phyloP scores from a whole-genome alignment of 2,888 invertebrate species.

The Dione vanillae region DNA sequence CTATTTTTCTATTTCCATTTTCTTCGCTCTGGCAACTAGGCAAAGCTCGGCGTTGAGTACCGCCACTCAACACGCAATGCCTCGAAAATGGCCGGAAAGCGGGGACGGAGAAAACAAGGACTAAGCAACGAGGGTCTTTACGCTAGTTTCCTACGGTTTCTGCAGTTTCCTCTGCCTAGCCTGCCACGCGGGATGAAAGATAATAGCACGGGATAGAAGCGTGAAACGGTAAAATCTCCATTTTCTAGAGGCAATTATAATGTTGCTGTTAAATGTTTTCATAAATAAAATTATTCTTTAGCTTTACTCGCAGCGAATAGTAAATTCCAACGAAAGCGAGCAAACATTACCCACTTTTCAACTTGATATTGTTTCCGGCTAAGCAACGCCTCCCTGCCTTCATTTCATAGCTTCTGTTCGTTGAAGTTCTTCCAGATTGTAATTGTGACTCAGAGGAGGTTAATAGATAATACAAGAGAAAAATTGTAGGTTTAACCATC shows the following conservation, averaged over 20 bases:
- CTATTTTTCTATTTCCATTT: too few relatives aligned
- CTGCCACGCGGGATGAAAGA: too few relatives aligned
- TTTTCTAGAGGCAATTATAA: conserved; percentile 34
- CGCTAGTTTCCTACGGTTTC: too few relatives aligned
- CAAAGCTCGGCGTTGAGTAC: too few relatives aligned
- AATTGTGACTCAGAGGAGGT: conserved; percentile 37
- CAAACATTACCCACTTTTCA: conserved; percentile 52
- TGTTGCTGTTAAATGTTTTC: conserved; percentile 34
- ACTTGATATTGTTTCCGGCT: conserved; percentile 55
- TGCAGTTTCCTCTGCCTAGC: too few relatives aligned
- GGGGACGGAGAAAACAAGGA: too few relatives aligned
- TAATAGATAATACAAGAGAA: conserved; percentile 22
- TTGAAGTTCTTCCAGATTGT: conserved; percentile 45
- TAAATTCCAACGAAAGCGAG: conserved; percentile 67
- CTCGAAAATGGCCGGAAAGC: too few relatives aligned
- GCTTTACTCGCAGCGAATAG: conserved; percentile 62
- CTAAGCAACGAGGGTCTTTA: too few relatives aligned
- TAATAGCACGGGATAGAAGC: too few relatives aligned
- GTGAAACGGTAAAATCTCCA: too few relatives aligned
- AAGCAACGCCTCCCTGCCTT: conserved; percentile 38
- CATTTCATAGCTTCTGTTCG: conserved; percentile 46
- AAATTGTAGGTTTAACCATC: not conserved
- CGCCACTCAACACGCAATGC: too few relatives aligned
- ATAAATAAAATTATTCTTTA: conserved; percentile 34
- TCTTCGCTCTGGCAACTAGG: too few relatives aligned